These are phyloP conservation scores for Notoglanidium macrostoma DNA, from an alignment of 2,797 vertebrate species.

Conservation along the genomic window DNA sequence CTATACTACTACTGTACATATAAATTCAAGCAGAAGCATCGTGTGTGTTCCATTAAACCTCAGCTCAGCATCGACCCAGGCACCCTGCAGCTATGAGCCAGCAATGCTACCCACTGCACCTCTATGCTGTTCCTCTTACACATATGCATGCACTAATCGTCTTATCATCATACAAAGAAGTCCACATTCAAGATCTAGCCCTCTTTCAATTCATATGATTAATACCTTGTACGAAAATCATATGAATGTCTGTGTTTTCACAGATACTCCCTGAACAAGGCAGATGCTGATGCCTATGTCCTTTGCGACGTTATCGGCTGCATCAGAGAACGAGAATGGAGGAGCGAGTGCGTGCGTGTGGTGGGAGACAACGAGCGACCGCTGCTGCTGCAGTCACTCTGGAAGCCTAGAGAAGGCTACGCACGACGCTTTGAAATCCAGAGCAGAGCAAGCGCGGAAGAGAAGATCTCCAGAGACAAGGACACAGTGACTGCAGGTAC, in stretches of 20 bases:
- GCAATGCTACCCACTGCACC: not conserved
- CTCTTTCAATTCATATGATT: not conserved
- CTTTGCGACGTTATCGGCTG: constrained; percentile 81
- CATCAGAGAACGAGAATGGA: constrained; percentile 69
- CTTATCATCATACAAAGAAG: not conserved
- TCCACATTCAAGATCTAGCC: not conserved
- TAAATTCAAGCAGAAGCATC: not conserved
- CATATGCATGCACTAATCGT: not conserved
- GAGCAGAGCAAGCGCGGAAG: constrained; percentile 71
- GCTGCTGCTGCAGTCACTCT: constrained; percentile 80
- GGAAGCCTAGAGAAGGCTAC: constrained; percentile 82
- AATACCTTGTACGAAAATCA: not conserved
- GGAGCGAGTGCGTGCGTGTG: constrained; percentile 75
- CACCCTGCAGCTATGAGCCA: not conserved
- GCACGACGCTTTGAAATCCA: constrained; percentile 81
- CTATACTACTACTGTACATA: not conserved
- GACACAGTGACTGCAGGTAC: constrained; percentile 83
- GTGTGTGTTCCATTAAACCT: not conserved
- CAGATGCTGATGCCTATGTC: constrained; percentile 71
- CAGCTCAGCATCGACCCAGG: not conserved
- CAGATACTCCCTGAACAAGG: constrained; percentile 78
- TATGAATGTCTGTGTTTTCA: not conserved
- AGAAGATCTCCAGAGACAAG: constrained; percentile 74
- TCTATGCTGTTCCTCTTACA: not conserved
- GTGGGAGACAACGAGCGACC: constrained; percentile 81